These are phyloP conservation scores for Ptychadena robeensis DNA, from an alignment of 2,797 vertebrate species.

Conservation along the genomic window DNA sequence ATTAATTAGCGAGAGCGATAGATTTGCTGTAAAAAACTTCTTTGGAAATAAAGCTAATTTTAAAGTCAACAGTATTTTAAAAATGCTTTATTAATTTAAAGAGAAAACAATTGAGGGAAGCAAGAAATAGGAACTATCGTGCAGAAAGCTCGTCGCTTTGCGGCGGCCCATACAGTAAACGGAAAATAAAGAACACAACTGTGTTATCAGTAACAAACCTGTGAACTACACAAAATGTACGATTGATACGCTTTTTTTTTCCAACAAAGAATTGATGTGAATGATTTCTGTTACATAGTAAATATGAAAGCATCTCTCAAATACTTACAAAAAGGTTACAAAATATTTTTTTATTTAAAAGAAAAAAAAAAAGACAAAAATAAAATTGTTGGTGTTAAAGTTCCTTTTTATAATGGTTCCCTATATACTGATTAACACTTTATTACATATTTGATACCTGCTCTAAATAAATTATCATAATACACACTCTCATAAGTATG, in stretches of 20 bases:
- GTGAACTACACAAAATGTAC: too few species aligned
- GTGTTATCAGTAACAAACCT: not conserved
- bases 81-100: not conserved
- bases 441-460: not conserved
- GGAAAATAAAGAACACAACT: not conserved
- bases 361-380: too few species aligned
- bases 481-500: too few species aligned
- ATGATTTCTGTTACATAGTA: not conserved
- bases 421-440: not conserved
- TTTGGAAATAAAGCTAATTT: not conserved
- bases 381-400: too few species aligned
- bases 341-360: too few species aligned
- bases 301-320: too few species aligned
- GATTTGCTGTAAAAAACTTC: slow-evolving; percentile 64
- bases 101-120: not conserved
- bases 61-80: not conserved
- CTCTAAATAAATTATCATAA: not conserved
- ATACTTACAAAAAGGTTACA: too few species aligned
- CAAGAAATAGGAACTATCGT: not conserved
- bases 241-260: too few species aligned
- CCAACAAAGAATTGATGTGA: not conserved
- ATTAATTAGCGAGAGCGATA: slow-evolving; percentile 71
- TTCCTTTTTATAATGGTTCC: not conserved
- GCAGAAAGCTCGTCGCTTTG: not conserved
- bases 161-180: not conserved